These are phyloP conservation scores for Strigamia crassipes DNA, from an alignment of 2,888 invertebrate genomes.

Conservation along the genomic window DNA sequence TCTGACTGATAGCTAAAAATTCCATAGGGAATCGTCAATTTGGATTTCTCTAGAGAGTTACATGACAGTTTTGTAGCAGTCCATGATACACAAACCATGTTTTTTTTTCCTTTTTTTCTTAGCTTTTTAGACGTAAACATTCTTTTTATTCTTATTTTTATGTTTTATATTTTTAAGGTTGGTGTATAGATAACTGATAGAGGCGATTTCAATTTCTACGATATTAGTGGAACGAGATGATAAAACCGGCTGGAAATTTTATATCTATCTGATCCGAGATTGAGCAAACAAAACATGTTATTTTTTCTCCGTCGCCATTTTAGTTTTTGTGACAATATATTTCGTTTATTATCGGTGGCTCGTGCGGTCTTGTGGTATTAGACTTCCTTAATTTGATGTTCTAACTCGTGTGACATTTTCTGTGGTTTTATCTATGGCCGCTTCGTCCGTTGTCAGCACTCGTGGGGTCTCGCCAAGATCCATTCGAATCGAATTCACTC, in stretches of 20 bases:
- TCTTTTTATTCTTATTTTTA: neutral
- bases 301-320: neutral
- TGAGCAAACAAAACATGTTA: neutral
- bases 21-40: constrained; percentile 19
- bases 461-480: neutral
- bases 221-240: neutral
- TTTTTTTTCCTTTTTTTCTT: neutral
- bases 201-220: neutral
- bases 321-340: constrained; percentile 14
- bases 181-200: neutral
- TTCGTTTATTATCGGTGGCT: neutral
- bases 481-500: neutral
- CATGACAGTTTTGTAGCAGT: constrained; percentile 24
- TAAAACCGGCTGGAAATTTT: neutral
- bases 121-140: neutral
- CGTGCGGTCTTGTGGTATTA: constrained; percentile 8
- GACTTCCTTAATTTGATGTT: constrained; percentile 2
- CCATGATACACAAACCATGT: neutral
- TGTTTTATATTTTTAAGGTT: neutral
- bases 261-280: neutral
- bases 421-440: constrained; percentile 29
- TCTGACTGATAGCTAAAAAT: neutral
- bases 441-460: constrained; percentile 7
- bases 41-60: neutral
- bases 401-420: constrained; percentile 20